A percentile compares a stretch with the other conserved stretches of the same genome.
Evolutionary conservation across 2,888 invertebrate genomes (phyloP).

Genomic region (Morpho helenor): DNA sequence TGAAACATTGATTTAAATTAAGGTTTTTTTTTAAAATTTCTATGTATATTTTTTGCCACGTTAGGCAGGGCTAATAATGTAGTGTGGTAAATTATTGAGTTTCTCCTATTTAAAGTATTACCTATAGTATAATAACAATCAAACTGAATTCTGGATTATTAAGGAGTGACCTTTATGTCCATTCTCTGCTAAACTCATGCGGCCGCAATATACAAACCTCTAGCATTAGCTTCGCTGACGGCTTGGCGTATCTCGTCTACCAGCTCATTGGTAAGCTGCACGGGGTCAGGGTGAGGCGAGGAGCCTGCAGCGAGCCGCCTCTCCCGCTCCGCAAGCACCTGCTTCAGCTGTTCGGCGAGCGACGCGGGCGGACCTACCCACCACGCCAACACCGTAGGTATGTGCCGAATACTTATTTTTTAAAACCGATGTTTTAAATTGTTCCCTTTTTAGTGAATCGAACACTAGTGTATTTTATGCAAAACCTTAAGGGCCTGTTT

Average conservation of each 20-base stretch:
- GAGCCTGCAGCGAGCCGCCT: constrained; percentile 81
- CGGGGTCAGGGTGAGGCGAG: constrained; percentile 77
- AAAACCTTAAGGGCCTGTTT: background rate
- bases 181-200: background rate
- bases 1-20: no score
- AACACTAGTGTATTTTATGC: no score
- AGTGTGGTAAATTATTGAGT: no score
- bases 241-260: constrained; percentile 93
- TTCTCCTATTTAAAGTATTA: no score
- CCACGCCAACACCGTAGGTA: constrained; percentile 3
- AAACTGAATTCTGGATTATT: no score
- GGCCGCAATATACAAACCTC: constrained; percentile 75
- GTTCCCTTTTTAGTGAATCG: no score
- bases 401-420: background rate
- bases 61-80: no score
- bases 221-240: constrained; percentile 92
- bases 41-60: no score
- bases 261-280: constrained; percentile 88
- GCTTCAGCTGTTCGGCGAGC: constrained; percentile 91
- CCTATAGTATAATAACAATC: no score
- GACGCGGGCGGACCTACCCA: constrained; percentile 84
- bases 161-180: background rate
- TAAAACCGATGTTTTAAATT: no score
- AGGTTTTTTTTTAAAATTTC: no score
- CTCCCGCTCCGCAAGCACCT: constrained; percentile 91